A percentile compares a stretch with the other conserved stretches of the same genome.
phyloP scores from a whole-genome alignment of 2,797 vertebrate species.

The Pseudochirops corinnae region DNA sequence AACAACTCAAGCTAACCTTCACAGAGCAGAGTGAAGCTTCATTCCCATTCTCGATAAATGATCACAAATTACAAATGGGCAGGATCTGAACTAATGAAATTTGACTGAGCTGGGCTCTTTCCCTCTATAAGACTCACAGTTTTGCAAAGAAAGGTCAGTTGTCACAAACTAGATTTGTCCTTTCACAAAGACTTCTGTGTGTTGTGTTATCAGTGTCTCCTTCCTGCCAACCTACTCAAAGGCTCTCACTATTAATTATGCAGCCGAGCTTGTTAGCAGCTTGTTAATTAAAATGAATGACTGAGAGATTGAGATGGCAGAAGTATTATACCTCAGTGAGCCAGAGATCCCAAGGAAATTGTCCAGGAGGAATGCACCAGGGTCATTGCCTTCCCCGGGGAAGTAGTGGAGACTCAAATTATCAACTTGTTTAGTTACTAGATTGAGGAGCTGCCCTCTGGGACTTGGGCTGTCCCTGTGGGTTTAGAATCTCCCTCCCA shows the following conservation, averaged over 20 bases:
- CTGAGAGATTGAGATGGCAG: constrained; percentile 51
- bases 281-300: constrained; percentile 77
- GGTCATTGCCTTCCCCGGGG: constrained; percentile 45
- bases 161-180: neutral
- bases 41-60: neutral
- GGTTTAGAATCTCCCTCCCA: neutral
- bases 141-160: neutral
- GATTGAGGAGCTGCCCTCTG: neutral
- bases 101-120: neutral
- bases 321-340: constrained; percentile 60
- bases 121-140: neutral
- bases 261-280: constrained; percentile 72
- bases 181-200: constrained; percentile 10
- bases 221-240: constrained; percentile 49
- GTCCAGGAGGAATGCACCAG: constrained; percentile 73
- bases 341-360: constrained; percentile 49
- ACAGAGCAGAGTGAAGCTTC: neutral
- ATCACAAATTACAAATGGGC: neutral
- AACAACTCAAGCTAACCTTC: neutral
- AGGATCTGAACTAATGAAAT: neutral
- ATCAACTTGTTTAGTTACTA: neutral
- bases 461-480: neutral
- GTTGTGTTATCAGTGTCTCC: neutral
- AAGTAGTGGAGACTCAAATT: neutral
- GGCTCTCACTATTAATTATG: constrained; percentile 76